Evolutionary conservation across 2,888 invertebrate species (phyloP).

Genomic region (Philaethria dido): DNA sequence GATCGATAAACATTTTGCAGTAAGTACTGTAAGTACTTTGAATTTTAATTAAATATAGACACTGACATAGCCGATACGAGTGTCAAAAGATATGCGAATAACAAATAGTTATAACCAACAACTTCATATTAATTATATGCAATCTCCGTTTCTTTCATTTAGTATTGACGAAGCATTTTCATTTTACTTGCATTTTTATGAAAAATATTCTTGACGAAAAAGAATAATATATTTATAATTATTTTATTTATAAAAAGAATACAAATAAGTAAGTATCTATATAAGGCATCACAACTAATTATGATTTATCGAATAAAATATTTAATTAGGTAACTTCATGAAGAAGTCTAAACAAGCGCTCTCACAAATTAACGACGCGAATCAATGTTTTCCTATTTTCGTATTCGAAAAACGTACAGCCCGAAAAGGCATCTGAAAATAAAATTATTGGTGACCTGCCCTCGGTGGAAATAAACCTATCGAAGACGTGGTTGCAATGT

Average conservation of each 20-base stretch:
- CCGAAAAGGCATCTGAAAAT: constrained; percentile 54
- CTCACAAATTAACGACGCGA: constrained; percentile 57
- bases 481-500: constrained; percentile 26
- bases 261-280: too few relatives aligned
- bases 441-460: constrained; percentile 54
- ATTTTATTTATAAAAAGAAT: too few relatives aligned
- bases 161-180: too few relatives aligned
- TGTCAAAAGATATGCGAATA: background rate
- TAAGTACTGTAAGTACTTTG: background rate
- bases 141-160: too few relatives aligned
- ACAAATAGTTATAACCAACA: too few relatives aligned
- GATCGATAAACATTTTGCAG: background rate
- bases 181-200: background rate
- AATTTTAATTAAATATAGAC: background rate
- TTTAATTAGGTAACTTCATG: constrained; percentile 1
- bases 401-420: constrained; percentile 56
- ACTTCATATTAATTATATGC: too few relatives aligned
- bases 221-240: too few relatives aligned
- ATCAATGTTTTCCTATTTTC: constrained; percentile 63
- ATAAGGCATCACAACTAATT: too few relatives aligned
- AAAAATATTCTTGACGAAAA: background rate
- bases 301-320: background rate
- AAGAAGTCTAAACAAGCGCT: constrained; percentile 16
- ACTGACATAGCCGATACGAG: background rate
- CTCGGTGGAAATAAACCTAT: constrained; percentile 37